These are phyloP conservation scores for Castor canadensis DNA, from an alignment of 2,113 vertebrate genomes.

Conservation along the genomic window DNA sequence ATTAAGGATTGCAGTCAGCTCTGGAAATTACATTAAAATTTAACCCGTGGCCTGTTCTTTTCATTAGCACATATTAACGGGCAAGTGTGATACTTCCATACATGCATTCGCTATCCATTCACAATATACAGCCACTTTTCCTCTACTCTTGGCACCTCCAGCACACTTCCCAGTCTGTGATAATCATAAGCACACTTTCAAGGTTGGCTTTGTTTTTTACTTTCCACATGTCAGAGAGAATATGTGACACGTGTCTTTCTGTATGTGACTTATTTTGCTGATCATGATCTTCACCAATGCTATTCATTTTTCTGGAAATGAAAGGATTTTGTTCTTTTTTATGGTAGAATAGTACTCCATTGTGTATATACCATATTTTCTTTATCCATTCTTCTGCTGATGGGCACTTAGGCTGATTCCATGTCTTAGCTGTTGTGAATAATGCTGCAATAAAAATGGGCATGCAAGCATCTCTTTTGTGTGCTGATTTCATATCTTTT, in stretches of 20 bases:
- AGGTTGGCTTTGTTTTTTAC: neutral
- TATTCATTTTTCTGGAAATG: neutral
- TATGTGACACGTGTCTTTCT: neutral
- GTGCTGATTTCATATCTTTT: neutral
- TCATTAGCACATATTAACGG: neutral
- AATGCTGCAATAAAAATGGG: neutral
- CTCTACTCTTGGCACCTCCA: neutral
- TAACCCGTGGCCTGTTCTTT: neutral
- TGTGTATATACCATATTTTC: neutral
- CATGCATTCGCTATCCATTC: neutral
- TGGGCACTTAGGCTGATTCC: neutral
- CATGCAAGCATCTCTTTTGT: neutral
- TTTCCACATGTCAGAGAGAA: neutral
- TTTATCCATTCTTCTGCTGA: neutral
- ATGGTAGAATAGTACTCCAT: neutral
- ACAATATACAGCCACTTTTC: neutral
- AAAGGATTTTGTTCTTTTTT: neutral
- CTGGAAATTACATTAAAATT: constrained; percentile 57
- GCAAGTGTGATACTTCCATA: neutral
- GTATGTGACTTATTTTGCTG: neutral
- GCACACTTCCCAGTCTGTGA: neutral
- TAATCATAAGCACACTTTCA: neutral
- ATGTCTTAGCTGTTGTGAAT: neutral
- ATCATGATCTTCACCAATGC: neutral
- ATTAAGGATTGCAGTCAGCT: neutral